phyloP scores from a whole-genome alignment of 2,113 vertebrate genomes.

The Hassar affinis region DNA sequence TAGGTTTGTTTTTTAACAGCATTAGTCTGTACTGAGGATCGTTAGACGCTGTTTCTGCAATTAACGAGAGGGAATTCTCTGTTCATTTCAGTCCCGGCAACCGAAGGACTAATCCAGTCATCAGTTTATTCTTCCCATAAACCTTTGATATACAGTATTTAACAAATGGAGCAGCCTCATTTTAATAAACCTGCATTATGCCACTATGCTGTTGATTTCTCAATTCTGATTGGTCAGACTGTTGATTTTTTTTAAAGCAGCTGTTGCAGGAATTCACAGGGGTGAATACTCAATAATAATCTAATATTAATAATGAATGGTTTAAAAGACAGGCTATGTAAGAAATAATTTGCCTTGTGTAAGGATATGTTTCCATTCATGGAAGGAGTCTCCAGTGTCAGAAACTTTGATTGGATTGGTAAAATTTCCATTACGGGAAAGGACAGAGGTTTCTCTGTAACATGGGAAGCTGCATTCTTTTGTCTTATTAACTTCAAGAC shows the following conservation, averaged over 20 bases:
- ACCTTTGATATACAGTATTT: not conserved
- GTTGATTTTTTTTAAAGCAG: not conserved
- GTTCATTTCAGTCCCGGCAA: not conserved
- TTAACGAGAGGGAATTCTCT: not conserved
- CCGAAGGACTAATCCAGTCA: not conserved
- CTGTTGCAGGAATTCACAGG: not conserved
- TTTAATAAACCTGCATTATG: not conserved
- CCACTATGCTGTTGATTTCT: not conserved
- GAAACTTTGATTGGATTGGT: not conserved
- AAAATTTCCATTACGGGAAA: not conserved
- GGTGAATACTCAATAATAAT: not conserved
- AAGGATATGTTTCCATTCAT: not conserved
- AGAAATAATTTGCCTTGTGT: not conserved
- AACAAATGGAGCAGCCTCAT: not conserved
- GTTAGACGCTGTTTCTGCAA: not conserved
- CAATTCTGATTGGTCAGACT: not conserved
- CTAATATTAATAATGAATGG: not conserved
- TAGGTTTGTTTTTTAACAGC: not conserved
- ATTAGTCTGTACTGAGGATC: not conserved
- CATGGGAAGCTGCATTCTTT: not conserved
- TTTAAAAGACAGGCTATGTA: not conserved
- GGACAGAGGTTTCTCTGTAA: not conserved
- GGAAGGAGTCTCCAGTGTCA: not conserved
- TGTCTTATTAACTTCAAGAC: not conserved
- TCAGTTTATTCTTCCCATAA: not conserved